These are phyloP conservation scores for Caenorhabditis japonica DNA, from an alignment of 2,888 invertebrate genomes.

Conservation along the genomic window DNA sequence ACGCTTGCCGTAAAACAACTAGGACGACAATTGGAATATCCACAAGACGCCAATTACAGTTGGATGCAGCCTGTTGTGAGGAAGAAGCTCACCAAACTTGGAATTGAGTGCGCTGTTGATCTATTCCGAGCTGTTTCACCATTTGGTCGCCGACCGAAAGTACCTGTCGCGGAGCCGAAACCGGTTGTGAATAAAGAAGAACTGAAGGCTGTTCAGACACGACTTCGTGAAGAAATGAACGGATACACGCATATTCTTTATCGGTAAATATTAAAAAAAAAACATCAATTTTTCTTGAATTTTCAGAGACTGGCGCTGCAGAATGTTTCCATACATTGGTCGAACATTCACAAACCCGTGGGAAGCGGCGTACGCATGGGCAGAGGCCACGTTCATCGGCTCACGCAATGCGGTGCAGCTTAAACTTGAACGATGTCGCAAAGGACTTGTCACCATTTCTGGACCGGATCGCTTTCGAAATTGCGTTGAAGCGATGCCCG, in stretches of 20 bases:
- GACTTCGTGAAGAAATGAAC: constrained; percentile 23
- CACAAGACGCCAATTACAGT: constrained; percentile 7
- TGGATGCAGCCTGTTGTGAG: constrained; percentile 29
- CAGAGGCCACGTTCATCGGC: constrained; percentile 56
- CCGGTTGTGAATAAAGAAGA: background rate
- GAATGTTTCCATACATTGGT: constrained; percentile 50
- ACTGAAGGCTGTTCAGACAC: background rate
- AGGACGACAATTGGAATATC: constrained; percentile 34
- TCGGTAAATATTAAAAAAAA: too few species aligned
- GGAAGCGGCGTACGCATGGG: constrained; percentile 48
- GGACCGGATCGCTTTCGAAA: constrained; percentile 16
- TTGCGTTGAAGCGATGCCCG: constrained; percentile 26
- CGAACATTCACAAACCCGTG: constrained; percentile 39
- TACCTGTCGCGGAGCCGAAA: background rate
- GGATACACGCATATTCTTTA: constrained; percentile 25
- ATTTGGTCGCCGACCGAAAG: constrained; percentile 33
- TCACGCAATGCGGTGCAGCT: constrained; percentile 37
- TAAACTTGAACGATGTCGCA: constrained; percentile 23
- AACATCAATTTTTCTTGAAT: too few species aligned
- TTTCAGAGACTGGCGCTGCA: constrained; percentile 56
- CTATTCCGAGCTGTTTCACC: constrained; percentile 47
- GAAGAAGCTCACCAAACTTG: constrained; percentile 4
- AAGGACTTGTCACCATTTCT: constrained; percentile 33
- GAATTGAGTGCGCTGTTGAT: constrained; percentile 16
- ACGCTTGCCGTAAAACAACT: constrained; percentile 22